Conservation (phyloP, 2,888 invertebrate species). For the Machimus rusticus region DNA sequence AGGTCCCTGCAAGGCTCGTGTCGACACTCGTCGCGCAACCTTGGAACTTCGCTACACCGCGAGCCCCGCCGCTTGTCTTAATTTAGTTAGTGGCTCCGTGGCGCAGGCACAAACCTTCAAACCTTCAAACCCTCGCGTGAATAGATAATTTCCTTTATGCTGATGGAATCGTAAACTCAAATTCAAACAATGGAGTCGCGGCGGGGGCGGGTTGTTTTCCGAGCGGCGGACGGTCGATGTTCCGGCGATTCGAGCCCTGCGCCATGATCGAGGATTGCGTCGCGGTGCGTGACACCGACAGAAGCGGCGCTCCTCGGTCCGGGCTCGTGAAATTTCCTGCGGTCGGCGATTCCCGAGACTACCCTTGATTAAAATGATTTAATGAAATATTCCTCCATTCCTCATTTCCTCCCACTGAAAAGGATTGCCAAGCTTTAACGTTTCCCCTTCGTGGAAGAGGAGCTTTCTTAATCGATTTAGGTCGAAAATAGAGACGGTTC, state of each 20-base stretch:
- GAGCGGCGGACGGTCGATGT: neutral
- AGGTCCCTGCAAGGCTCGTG: conserved; percentile 19
- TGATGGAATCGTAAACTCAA: conserved; percentile 25
- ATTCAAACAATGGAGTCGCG: neutral
- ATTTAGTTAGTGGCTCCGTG: conserved; percentile 11
- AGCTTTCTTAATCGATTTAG: conserved; percentile 16
- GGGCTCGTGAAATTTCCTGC: neutral
- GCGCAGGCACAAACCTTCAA: neutral
- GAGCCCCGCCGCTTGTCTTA: conserved; percentile 3
- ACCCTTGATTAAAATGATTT: conserved; percentile 31
- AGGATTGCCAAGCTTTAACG: neutral
- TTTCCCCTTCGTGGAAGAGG: neutral
- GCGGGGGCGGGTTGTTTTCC: neutral
- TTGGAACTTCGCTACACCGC: conserved; percentile 19
- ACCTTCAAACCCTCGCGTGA: neutral
- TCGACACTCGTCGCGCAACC: conserved; percentile 11
- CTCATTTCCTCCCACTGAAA: neutral
- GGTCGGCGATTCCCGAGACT: neutral
- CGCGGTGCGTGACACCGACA: neutral
- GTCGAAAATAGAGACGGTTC: conserved; percentile 26
- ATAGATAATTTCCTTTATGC: conserved; percentile 17
- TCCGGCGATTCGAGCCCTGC: neutral
- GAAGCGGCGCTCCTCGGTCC: neutral
- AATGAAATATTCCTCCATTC: conserved; percentile 3
- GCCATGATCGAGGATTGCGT: neutral